Percentiles rank a stretch among this genome's conserved stretches.
phyloP scores from a whole-genome alignment of 2,797 vertebrate species.

The Valencia hispanica region DNA sequence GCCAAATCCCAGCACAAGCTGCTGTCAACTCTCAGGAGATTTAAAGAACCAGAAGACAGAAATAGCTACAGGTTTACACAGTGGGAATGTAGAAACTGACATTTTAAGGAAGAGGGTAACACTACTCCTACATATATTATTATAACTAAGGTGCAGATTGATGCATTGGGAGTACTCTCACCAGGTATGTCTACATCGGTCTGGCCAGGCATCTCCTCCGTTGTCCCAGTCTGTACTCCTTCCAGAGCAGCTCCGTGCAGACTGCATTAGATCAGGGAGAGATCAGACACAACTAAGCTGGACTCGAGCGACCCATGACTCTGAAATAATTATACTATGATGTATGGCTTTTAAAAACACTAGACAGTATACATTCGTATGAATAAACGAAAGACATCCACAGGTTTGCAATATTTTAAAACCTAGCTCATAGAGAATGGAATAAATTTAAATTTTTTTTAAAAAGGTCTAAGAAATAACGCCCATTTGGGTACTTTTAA shows the following conservation, averaged over 20 bases:
- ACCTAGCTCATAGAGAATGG: neutral
- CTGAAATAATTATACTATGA: neutral
- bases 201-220: conserved; percentile 62
- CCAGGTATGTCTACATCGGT: conserved; percentile 62
- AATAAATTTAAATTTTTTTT: too few relatives aligned
- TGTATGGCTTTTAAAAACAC: neutral
- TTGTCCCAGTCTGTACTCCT: conserved; percentile 11
- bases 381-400: neutral
- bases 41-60: conserved; percentile 55
- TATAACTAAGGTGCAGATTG: neutral
- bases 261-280: conserved; percentile 1
- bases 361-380: too few relatives aligned
- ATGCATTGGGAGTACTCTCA: conserved; percentile 28
- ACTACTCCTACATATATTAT: neutral
- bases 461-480: neutral
- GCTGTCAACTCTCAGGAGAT: conserved; percentile 46
- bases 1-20: conserved; percentile 59
- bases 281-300: conserved; percentile 3
- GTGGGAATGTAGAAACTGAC: neutral
- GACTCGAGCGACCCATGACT: neutral
- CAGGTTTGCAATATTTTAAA: neutral
- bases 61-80: conserved; percentile 58
- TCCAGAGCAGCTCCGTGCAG: neutral
- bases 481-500: neutral
- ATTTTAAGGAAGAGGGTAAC: neutral